Base-by-base conservation (phyloP, 1,140 invertebrate genomes). In the Lordiphosa mommai region DNA sequence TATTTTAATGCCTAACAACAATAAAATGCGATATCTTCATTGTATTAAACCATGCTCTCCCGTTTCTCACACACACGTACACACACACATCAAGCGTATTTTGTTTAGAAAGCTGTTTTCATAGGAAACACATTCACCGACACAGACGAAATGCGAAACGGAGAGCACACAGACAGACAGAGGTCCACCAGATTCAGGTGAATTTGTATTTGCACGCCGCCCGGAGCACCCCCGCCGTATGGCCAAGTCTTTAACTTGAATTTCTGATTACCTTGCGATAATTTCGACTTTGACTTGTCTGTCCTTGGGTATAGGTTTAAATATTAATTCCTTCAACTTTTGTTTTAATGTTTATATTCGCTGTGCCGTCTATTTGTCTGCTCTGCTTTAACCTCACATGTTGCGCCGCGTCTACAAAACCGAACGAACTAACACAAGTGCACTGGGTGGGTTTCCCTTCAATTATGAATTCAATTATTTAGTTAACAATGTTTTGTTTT, bases 361-460 rank as follows among this genome's bases (percentile, higher is more conserved):
- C 38, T 12, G 48, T 38, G 71, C 68, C 43, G 63, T 74, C 50
- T 77, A 56, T 73, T 70, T 76, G 71, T 59, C 71, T 68, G 44
- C 38, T 57, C 61, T 67, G 72, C 41, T 86, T 82, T 86, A 86
- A 86, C 82, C 82, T 86, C 82, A 86, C 82, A 86, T 86, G 76
- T 68, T 86, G 47, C 74, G 80, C 73, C 72, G 77, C 77, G 74
- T 73, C 59, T 56, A 52, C 74, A 80, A 58, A 56, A 60, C 53
- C 61, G 23, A 27, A 17, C 16, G 16, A 17, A 27, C 23, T 27
- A 50, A 66, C 60, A 49, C 67, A 68, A 38, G 38, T 40, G 63
- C 51, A 58, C 36, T 6, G 33, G 13, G 6, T 16, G 12, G 8
- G 33, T 16, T 14, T 30, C 20, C 9, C 36, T 30, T 37, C 32